phyloP scores from a whole-genome alignment of 2,113 vertebrate genomes.

The Lamprotornis superbus region DNA sequence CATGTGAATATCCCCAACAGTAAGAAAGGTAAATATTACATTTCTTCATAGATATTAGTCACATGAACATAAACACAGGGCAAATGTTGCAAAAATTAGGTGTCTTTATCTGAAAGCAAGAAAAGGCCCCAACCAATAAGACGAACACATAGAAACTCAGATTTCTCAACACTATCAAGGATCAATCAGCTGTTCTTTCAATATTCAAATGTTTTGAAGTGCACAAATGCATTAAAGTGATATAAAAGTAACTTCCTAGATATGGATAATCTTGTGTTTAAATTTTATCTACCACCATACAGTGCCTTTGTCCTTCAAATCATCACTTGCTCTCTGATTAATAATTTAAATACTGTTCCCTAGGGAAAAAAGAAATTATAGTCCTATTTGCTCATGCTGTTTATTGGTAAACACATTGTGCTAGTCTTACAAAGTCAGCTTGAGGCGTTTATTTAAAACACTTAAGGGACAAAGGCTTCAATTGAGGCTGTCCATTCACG shows the following conservation, averaged over 20 bases:
- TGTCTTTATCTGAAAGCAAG: neutral
- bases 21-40: neutral
- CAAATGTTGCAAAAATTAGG: neutral
- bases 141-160: neutral
- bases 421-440: neutral
- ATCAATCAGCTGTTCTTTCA: neutral
- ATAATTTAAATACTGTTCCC: neutral
- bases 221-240: neutral
- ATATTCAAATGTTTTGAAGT: neutral
- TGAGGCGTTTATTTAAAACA: neutral
- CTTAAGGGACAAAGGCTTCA: neutral
- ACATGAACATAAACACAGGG: neutral
- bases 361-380: neutral
- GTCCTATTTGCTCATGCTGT: neutral
- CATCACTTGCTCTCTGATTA: neutral
- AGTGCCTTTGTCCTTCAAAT: neutral
- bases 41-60: neutral
- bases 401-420: neutral
- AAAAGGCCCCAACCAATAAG: neutral
- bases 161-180: neutral
- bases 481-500: neutral
- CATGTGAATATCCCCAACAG: neutral
- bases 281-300: neutral
- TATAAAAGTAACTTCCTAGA: neutral
- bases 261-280: neutral